Percentiles rank a stretch among this genome's conserved stretches.
Evolutionary conservation across 2,113 vertebrate species (phyloP).

Genomic region (Felis chaus): DNA sequence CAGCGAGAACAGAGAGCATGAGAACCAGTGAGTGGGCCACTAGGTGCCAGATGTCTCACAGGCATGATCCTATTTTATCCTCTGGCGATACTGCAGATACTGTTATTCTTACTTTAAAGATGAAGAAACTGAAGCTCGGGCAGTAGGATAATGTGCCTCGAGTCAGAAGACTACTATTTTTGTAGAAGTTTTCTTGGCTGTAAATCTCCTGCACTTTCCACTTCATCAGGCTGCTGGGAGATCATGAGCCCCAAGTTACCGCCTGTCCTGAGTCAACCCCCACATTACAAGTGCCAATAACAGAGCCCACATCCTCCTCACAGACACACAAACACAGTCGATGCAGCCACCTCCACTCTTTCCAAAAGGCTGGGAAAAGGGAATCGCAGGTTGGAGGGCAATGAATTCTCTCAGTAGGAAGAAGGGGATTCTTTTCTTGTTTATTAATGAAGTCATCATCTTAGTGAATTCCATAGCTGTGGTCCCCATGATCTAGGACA

Average conservation of each 20-base stretch:
- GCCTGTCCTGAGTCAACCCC: neutral
- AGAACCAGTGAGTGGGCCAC: rapidly evolving
- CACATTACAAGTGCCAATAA: neutral
- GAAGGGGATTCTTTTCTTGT: neutral
- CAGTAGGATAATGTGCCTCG: neutral
- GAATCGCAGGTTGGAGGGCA: neutral
- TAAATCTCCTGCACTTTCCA: neutral
- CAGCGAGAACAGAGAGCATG: rapidly evolving
- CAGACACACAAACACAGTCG: neutral
- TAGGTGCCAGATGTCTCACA: rapidly evolving
- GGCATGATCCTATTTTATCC: neutral
- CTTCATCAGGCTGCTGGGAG: slow-evolving; percentile 3
- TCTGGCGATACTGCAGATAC: neutral
- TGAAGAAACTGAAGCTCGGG: neutral
- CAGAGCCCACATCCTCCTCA: neutral
- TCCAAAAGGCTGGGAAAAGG: neutral
- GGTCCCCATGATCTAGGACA: neutral
- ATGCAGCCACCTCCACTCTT: neutral
- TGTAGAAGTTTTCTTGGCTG: neutral
- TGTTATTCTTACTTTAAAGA: neutral
- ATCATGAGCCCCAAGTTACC: neutral
- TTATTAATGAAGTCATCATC: neutral
- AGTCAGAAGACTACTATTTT: neutral
- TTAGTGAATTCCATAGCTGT: neutral
- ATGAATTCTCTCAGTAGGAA: neutral